Percentiles rank a stretch among this genome's conserved stretches.
Evolutionary conservation across 2,797 vertebrate species (phyloP).

Genomic region (Alfaro cultratus): DNA sequence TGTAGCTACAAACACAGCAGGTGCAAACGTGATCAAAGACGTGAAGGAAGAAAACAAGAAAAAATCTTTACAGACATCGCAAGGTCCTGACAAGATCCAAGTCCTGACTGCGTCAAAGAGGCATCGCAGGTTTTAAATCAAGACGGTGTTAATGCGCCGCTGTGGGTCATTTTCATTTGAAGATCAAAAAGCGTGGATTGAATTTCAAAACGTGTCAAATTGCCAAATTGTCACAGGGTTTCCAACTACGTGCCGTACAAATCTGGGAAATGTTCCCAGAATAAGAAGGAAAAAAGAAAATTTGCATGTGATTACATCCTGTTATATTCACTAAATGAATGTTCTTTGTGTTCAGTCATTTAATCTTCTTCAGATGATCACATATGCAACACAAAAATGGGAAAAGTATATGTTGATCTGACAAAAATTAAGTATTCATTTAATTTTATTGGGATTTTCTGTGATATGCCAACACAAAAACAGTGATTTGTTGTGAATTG

Average conservation of each 20-base stretch:
- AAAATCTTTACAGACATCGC: neutral
- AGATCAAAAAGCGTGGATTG: neutral
- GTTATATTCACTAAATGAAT: neutral
- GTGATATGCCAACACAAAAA: neutral
- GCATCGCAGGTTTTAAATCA: neutral
- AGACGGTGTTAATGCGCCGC: neutral
- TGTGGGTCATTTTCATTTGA: neutral
- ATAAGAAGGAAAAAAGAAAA: neutral
- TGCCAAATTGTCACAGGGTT: neutral
- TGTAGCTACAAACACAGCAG: slow-evolving; percentile 1
- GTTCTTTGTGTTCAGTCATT: neutral
- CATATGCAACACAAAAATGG: neutral
- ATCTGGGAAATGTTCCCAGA: neutral
- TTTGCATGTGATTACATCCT: neutral
- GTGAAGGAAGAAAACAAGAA: neutral
- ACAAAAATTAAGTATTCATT: slow-evolving; percentile 20
- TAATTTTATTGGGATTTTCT: neutral
- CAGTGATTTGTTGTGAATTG: neutral
- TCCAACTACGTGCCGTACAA: neutral
- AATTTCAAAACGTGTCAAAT: neutral
- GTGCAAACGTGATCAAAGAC: slow-evolving; percentile 1
- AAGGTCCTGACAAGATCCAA: neutral
- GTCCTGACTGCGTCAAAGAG: neutral
- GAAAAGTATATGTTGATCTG: slow-evolving; percentile 10
- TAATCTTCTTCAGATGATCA: neutral